These are phyloP conservation scores for Leucophenga montana DNA, from an alignment of 2,888 invertebrate genomes.

Conservation along the genomic window DNA sequence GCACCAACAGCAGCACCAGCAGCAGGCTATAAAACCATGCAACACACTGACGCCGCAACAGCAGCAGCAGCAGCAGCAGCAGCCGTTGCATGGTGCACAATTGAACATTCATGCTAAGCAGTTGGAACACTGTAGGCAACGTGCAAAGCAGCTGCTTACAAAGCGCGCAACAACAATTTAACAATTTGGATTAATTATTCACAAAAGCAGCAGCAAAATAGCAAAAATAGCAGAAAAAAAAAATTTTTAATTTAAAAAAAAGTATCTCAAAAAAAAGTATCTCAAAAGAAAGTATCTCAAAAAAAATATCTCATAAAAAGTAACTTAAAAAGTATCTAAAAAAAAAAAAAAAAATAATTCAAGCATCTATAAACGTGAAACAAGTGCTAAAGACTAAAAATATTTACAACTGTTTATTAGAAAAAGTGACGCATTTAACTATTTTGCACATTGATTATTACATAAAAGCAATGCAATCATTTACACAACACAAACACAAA, in stretches of 20 bases:
- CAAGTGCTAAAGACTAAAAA: not conserved
- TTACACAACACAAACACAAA: not conserved
- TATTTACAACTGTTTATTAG: not conserved
- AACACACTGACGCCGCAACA: not conserved
- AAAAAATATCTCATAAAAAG: conserved; percentile 10
- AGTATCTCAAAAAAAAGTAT: too few relatives aligned
- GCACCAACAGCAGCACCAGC: conserved; percentile 29
- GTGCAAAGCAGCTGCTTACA: not conserved
- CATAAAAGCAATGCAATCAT: conserved; percentile 2
- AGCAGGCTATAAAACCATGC: conserved; percentile 14
- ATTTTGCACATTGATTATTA: conserved; percentile 2
- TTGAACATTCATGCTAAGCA: not conserved
- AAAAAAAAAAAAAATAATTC: conserved; percentile 14
- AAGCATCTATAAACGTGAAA: conserved; percentile 3
- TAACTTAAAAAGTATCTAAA: conserved; percentile 9
- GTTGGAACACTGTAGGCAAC: not conserved
- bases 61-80: not conserved
- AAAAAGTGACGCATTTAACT: conserved; percentile 19
- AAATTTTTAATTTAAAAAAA: not conserved
- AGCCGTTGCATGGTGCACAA: too few relatives aligned
- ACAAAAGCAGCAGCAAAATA: too few relatives aligned
- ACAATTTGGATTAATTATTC: not conserved
- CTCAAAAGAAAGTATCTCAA: not conserved
- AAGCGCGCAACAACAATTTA: not conserved
- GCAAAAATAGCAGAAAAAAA: not conserved